Evolutionary conservation across 2,888 invertebrate genomes (phyloP), one percentile per base, ranked within the genome.

Genomic region (Hemithea aestivaria): DNA sequence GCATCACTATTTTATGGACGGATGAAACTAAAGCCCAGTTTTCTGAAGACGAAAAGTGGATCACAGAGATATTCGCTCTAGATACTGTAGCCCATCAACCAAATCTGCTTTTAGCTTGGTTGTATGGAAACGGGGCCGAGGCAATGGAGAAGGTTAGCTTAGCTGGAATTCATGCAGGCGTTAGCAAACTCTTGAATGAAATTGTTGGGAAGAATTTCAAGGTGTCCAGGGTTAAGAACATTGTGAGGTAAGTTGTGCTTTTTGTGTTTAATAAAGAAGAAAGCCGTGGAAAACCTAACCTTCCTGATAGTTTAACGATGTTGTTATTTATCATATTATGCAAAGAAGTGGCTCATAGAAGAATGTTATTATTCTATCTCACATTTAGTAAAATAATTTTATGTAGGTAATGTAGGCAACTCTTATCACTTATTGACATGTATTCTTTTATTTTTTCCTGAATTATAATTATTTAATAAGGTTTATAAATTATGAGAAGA

Each of bases 41-140:
- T 45, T 43, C 77, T 5, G 38, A 64, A 46, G 66, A 79, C 10
- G 82, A 82, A 10, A 63, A 75, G 40, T 93, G 93, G 93, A 73
- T 90, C 4, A 85, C 88, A 2, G 89, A 89, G 47, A 80, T 93
- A 6, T 89, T 88, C 53, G 88, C 89, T 2, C 88, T 93, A 38
- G 89, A 89, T 48, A 85, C 89, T 0, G 87, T 91, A 1, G 89
- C 89, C 12, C 72, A 88, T 44, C 90, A 91, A 46, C 89, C 91
- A 0, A 88, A 89, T 53, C 70, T 92, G 1, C 63, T 94, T 6
- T 75, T 90, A 30, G 91, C 89, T 0, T 93, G 93, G 93, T 80
- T 93, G 10, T 87, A 89, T 38, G 92, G 93, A 0, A 74, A 87
- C 6, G 89, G 89, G 1, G 92, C 93, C 0, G 76, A 82, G 40